Evolutionary conservation across 2,888 invertebrate genomes (phyloP), one percentile per base, ranked within the genome.

Genomic region (Acrobasis suavella): DNA sequence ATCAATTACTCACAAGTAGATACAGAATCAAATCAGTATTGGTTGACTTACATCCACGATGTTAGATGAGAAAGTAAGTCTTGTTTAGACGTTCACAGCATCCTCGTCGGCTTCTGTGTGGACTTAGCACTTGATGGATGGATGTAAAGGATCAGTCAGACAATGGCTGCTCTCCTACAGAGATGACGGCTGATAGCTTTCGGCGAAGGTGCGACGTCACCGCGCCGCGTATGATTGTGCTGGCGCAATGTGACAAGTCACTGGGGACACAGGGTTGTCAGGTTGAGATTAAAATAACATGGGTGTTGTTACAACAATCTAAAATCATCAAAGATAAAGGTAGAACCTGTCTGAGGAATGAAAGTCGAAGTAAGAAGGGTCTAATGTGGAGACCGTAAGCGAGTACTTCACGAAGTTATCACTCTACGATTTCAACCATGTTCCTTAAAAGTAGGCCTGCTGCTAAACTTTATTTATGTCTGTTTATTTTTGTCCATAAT

Each of bases 151-250:
- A 62, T 62, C 62, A 55, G 37, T 10, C 22, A 56, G 17, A 49
- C 54, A 68, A 69, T 71, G 50, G 59, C 65, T 65, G 66, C 64
- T 66, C 72, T 71, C 72, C 72, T 73, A 72, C 68, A 63, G 65
- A 78, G 86, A 87, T 86, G 72, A 69, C 68, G 68, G 58, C 64
- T 65, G 87, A 87, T 89, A 83, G 74, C 82, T 86, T 85, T 87
- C 87, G 82, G 88, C 82, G 77, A 85, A 87, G 83, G 77, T 85
- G 86, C 88, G 81, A 80, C 82, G 87, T 88, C 89, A 87, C 83
- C 79, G 73, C 71, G 65, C 65, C 65, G 75, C 78, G 75, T 69
- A 68, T 65, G 42, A 84, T 85, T 83, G 56, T 64, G 61, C 37
- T 49, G 68, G 66, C 68, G 70, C 69, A 73, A 77, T 78, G 71